Conservation (phyloP, 2,888 invertebrate species). For the Sarcophaga subvicina region DNA sequence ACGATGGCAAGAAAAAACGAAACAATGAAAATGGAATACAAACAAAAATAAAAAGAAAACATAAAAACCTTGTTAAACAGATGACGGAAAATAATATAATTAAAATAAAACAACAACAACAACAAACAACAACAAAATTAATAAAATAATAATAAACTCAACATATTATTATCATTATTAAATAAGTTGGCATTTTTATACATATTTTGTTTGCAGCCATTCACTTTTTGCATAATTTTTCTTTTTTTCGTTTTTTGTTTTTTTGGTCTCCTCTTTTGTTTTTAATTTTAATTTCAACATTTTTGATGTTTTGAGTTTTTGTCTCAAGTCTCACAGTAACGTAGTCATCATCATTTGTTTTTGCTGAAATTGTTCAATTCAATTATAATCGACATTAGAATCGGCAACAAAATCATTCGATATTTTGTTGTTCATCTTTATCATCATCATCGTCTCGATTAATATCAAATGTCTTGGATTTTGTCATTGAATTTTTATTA, state of each 20-base stretch:
- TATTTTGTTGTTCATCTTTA: slow-evolving; percentile 23
- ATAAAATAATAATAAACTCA: neutral
- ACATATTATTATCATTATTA: slow-evolving; percentile 37
- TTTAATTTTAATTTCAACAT: slow-evolving; percentile 7
- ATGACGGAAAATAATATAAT: slow-evolving; percentile 29
- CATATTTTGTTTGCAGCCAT: slow-evolving; percentile 9
- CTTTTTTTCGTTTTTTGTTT: neutral
- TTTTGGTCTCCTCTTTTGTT: neutral
- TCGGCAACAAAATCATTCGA: slow-evolving; percentile 18
- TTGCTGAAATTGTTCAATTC: neutral
- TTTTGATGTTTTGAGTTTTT: slow-evolving; percentile 22
- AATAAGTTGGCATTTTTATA: slow-evolving; percentile 18
- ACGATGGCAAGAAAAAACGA: neutral
- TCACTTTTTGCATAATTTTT: slow-evolving; percentile 31
- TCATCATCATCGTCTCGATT: slow-evolving; percentile 33
- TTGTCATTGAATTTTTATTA: slow-evolving; percentile 47
- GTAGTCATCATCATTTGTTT: slow-evolving; percentile 18
- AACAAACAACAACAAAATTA: neutral
- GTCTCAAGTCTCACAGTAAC: neutral
- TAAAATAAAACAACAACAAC: neutral
- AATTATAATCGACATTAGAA: slow-evolving; percentile 7
- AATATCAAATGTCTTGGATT: slow-evolving; percentile 47
- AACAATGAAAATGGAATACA: neutral
- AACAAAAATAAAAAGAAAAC: no score
- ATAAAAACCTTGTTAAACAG: slow-evolving; percentile 32